Evolutionary conservation across 2,888 invertebrate genomes (phyloP).

Genomic region (Drosophila birchii): DNA sequence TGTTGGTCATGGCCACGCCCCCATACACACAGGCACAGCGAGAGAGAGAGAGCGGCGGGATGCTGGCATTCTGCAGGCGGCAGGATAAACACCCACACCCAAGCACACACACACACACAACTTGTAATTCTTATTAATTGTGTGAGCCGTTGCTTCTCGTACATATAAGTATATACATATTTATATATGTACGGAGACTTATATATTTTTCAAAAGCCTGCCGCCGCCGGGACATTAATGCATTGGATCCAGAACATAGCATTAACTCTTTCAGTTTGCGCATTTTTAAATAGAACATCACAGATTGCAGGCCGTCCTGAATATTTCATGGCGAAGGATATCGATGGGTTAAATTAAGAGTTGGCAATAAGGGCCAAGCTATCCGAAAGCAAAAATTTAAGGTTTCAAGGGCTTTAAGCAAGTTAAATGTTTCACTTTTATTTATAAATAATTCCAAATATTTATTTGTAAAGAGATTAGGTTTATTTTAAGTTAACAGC

Average conservation of each 20-base stretch:
- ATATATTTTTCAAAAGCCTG: conserved; percentile 33
- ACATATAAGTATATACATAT: conserved; percentile 5
- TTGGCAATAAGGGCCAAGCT: not conserved
- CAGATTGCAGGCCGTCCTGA: conserved; percentile 38
- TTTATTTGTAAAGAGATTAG: too few species aligned
- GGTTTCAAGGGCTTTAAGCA: not conserved
- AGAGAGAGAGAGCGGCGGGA: not conserved
- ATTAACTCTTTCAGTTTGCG: conserved; percentile 45
- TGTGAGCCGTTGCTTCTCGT: conserved; percentile 47
- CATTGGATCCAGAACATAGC: conserved; percentile 40
- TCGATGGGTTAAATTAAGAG: conserved; percentile 9
- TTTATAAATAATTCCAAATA: too few species aligned
- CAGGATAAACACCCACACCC: conserved; percentile 21
- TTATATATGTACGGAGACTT: conserved; percentile 3
- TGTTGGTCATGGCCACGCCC: conserved; percentile 53
- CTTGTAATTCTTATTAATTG: conserved; percentile 84
- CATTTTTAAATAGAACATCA: conserved; percentile 43
- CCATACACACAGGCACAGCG: not conserved
- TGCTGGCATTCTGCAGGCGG: conserved; percentile 10
- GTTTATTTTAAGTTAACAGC: too few species aligned
- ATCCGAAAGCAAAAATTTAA: not conserved
- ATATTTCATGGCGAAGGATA: conserved; percentile 33
- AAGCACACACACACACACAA: conserved; percentile 50
- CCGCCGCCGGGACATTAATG: conserved; percentile 39
- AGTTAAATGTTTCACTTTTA: not conserved